phyloP scores from a whole-genome alignment of 2,113 vertebrate genomes.

The Struthidea cinerea region DNA sequence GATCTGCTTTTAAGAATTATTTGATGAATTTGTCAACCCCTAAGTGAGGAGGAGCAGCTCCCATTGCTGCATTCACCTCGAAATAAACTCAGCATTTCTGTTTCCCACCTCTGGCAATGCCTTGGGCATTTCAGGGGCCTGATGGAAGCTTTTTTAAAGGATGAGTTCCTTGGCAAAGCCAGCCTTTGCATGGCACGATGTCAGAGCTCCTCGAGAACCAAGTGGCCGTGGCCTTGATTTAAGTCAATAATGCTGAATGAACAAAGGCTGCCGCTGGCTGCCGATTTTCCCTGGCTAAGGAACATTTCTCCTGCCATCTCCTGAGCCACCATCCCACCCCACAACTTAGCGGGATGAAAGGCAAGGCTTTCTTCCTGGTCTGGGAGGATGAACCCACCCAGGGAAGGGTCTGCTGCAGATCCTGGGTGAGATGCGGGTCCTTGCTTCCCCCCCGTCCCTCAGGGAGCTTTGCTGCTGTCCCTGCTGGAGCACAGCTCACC shows the following conservation, averaged over 20 bases:
- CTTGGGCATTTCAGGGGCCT: background rate
- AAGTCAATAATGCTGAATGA: background rate
- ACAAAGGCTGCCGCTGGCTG: background rate
- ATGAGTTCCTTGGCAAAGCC: background rate
- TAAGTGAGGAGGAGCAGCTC: background rate
- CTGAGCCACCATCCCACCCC: background rate
- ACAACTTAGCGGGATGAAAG: background rate
- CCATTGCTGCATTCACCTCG: background rate
- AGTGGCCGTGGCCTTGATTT: background rate
- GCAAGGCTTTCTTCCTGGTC: background rate
- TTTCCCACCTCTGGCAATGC: background rate
- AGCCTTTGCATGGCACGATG: background rate
- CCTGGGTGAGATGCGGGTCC: background rate
- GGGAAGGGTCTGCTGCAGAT: background rate
- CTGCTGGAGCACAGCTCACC: background rate
- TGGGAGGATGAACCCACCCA: background rate
- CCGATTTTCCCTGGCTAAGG: background rate
- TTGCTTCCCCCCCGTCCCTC: background rate
- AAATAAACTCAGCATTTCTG: background rate
- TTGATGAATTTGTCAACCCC: too few species aligned
- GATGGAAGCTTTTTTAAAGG: background rate
- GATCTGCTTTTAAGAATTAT: fast-evolving
- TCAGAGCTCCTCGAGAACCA: background rate
- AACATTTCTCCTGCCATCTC: background rate
- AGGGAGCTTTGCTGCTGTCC: background rate